A percentile compares a stretch with the other conserved stretches of the same genome.
phyloP scores from a whole-genome alignment of 2,888 invertebrate genomes.

The Sepioteuthis lessoniana region DNA sequence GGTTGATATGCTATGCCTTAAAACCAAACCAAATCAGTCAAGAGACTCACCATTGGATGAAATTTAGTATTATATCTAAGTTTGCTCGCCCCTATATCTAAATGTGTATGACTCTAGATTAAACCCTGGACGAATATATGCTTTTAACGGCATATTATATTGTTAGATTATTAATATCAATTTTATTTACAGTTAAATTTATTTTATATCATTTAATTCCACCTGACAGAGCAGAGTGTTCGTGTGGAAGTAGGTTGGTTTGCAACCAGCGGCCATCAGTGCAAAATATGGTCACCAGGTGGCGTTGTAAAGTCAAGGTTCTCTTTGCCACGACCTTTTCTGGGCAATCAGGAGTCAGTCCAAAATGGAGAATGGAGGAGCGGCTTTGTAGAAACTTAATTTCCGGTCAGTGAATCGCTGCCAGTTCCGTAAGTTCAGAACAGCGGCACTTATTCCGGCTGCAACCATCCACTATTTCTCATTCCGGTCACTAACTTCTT shows the following conservation, averaged over 20 bases:
- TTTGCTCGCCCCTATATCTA: too few species aligned
- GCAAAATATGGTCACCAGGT: neutral
- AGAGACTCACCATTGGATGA: too few species aligned
- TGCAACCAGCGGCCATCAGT: neutral
- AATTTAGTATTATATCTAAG: too few species aligned
- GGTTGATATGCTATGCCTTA: too few species aligned
- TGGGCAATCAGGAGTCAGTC: neutral
- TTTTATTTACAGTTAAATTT: neutral
- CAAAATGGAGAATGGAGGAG: neutral
- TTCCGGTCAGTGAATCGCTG: neutral
- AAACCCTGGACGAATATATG: too few species aligned
- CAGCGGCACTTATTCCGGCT: neutral
- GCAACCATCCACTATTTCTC: neutral
- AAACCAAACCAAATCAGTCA: too few species aligned
- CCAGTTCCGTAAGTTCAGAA: neutral
- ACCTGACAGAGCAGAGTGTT: neutral
- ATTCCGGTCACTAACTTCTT: slow-evolving; percentile 33
- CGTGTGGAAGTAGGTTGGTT: neutral
- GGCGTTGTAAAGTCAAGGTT: neutral
- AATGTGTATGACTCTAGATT: too few species aligned
- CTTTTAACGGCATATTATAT: too few species aligned
- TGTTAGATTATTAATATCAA: neutral
- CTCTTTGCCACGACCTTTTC: neutral
- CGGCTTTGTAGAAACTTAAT: neutral
- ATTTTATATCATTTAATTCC: neutral